Conservation (phyloP, 2,797 vertebrate genomes). For the Miichthys miiuy region DNA sequence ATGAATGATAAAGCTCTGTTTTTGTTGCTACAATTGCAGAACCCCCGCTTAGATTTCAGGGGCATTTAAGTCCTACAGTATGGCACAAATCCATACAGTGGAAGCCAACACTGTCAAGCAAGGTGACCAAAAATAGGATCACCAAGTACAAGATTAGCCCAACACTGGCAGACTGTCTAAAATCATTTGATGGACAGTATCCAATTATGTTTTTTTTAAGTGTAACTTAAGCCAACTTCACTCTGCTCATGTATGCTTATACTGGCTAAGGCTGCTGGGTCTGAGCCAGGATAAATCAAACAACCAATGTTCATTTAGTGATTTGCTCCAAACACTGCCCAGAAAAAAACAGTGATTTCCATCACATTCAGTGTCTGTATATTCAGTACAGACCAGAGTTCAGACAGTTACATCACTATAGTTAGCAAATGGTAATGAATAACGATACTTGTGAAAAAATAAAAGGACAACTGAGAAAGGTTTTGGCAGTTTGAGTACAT, state of each 20-base stretch:
- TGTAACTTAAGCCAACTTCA: constrained; percentile 55
- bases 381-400: neutral
- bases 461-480: neutral
- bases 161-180: constrained; percentile 30
- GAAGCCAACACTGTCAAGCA: constrained; percentile 25
- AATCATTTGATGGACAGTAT: constrained; percentile 57
- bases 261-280: constrained; percentile 42
- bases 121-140: constrained; percentile 45
- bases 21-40: too few species aligned
- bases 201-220: constrained; percentile 55
- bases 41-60: constrained; percentile 1
- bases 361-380: neutral
- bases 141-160: constrained; percentile 29
- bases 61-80: constrained; percentile 6
- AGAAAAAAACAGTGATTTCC: constrained; percentile 2
- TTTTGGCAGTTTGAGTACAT: neutral
- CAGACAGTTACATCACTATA: neutral
- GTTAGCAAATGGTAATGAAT: neutral
- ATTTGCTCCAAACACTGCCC: constrained; percentile 31
- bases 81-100: constrained; percentile 20
- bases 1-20: neutral
- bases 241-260: constrained; percentile 32
- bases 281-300: constrained; percentile 59
- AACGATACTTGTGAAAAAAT: neutral
- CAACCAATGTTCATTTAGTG: constrained; percentile 38